Percentiles rank a stretch among this genome's conserved stretches.
These are phyloP conservation scores for Gonioctena quinquepunctata DNA, from an alignment of 1,140 invertebrate genomes.

Conservation along the genomic window DNA sequence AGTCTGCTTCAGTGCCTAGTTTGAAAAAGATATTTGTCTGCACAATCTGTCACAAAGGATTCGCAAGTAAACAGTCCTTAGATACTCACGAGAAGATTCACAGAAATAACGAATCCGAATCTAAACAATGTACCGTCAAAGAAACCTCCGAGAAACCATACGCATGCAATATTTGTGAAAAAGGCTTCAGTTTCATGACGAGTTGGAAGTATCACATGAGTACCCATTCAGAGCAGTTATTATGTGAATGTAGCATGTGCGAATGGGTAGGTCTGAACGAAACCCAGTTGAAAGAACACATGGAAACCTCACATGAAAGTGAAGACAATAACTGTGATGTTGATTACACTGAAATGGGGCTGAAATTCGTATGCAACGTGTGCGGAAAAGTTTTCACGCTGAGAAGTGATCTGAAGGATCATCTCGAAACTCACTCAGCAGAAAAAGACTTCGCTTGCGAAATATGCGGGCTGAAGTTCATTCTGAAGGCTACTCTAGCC, in stretches of 20 bases:
- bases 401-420: neutral
- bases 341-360: neutral
- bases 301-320: neutral
- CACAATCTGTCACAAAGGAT: neutral
- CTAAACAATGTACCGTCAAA: neutral
- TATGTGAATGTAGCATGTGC: neutral
- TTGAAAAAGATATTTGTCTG: neutral
- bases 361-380: neutral
- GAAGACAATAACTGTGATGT: neutral
- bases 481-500: neutral
- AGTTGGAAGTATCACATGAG: conserved; percentile 5
- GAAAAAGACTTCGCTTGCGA: neutral
- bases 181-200: neutral
- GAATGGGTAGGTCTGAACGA: neutral
- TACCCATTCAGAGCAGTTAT: neutral
- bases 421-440: neutral
- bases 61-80: neutral
- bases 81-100: neutral
- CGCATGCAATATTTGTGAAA: neutral
- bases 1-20: too few relatives aligned
- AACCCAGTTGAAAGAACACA: neutral
- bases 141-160: neutral
- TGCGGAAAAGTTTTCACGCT: neutral
- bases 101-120: neutral
- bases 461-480: neutral